Base-by-base conservation (phyloP, 1,140 invertebrate species). In the Drosophila tani region DNA sequence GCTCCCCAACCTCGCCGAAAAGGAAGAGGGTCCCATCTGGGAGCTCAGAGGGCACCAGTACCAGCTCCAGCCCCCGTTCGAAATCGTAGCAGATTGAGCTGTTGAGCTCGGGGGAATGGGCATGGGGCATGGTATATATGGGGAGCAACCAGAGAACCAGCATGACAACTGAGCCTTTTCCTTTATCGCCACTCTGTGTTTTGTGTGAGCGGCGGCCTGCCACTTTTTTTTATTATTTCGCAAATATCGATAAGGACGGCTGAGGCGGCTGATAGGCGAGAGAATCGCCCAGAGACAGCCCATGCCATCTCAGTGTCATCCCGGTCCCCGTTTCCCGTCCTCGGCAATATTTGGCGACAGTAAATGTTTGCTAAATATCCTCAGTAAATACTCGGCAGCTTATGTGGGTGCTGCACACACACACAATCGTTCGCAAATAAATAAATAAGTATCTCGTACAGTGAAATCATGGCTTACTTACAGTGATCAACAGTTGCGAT, bases 191-290 rank as follows among this genome's bases (percentile, higher is more conserved):
- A 62, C 50, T 65, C 51, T 60, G 43, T 56, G 56, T 47, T 49
- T 53, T 57, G 43, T 66, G 40, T 62, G n/a, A n/a, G 53, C 40
- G 40, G 51, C 53, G 49, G 67, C 78, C 79, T 63, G 73, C 69
- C 73, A 81, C 59, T 65, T 83, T 71, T 75, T 87, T 88, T 82
- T 87, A 85, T 88, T 90, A 84, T 84, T 88, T 90, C 66, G 65
- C 69, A 81, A 88, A 85, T 79, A 90, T 90, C 84, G 85, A 90
- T 90, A 88, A 75, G 76, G 47, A 41, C 32, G 24, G 41, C 40
- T 46, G 51, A 27, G 19, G 53, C 53, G 53, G 17, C n/a, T 32
- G 69, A 73, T 59, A 73, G 69, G 29, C 35, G 17, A 49, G 29
- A 49, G 45, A 41, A 38, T 41, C 53, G 38, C 19, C 38, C 9